Conservation (phyloP, 2,797 vertebrate species). For the Cirrhinus molitorella region DNA sequence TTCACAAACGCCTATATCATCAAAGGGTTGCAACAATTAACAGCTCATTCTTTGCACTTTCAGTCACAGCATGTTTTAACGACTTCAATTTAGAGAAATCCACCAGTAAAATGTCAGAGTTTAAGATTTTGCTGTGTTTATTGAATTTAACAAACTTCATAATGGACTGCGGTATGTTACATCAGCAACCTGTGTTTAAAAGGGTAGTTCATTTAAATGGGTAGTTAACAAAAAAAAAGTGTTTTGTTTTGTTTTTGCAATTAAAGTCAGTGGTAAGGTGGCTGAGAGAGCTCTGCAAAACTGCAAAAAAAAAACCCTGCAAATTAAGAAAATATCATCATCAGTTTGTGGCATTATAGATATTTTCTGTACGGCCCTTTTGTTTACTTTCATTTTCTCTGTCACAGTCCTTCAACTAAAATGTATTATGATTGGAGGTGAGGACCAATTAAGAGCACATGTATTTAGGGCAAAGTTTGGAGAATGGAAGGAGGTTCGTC, state of each 20-base stretch:
- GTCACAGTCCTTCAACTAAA: too few relatives aligned
- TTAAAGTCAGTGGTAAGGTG: background rate
- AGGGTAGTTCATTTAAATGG: background rate
- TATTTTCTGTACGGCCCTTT: too few relatives aligned
- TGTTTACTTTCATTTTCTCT: too few relatives aligned
- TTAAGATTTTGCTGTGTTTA: slow-evolving; percentile 3
- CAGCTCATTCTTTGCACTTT: slow-evolving; percentile 5
- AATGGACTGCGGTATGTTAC: background rate
- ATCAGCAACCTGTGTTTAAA: background rate
- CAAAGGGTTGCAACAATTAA: slow-evolving; percentile 49
- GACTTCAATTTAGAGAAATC: slow-evolving; percentile 33
- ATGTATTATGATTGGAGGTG: too few relatives aligned
- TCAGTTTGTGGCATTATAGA: too few relatives aligned
- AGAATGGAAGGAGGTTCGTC: too few relatives aligned
- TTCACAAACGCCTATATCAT: slow-evolving; percentile 45
- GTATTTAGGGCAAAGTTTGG: too few relatives aligned
- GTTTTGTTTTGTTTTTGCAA: background rate
- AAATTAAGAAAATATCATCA: too few relatives aligned
- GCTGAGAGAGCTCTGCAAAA: too few relatives aligned
- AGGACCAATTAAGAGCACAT: too few relatives aligned
- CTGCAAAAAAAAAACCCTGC: too few relatives aligned
- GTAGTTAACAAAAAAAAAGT: background rate
- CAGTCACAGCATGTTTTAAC: slow-evolving; percentile 23
- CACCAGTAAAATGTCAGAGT: background rate
- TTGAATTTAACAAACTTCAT: slow-evolving; percentile 13